Base-by-base conservation (phyloP, 2,113 vertebrate species). In the Mohoua ochrocephala region DNA sequence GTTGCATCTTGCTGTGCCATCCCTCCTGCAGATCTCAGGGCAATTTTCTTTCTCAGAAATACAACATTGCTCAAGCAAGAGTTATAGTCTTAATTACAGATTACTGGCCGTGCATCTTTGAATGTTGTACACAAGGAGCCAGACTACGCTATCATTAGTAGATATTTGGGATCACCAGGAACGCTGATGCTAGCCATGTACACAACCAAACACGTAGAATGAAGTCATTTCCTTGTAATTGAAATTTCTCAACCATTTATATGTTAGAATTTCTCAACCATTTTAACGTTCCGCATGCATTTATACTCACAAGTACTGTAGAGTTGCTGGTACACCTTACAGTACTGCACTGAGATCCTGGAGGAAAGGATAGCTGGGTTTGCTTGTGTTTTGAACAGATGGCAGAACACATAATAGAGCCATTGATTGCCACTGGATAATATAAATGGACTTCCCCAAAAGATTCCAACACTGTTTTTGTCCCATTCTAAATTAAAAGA, bases 261-360 rank as follows among this genome's bases (percentile, higher is more conserved):
- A 20, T 28, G 8, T 50, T 60, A 35, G 42, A 57, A 35, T 42
- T 71, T 47, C 47, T 70, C 77, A 41, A 15, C 10, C 21, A 20
- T 49, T 69, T 79, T 49, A 76, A 33, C 0, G 1, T 76, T 77
- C 41, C 54, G 28, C 39, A 16, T 2, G 0, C 27, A 15, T 54
- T 63, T 90, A 39, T 63, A 64, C 20, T 54, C 21, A 2, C 0
- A 0, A 47, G 26, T 54, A 24, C 26, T 52, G 6, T 2, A 56
- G 30, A 68, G 31, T 24, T 74, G 9, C 33, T 87, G 45, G 21
- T 88, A 64, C 31, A 44, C 13, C 20, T 69, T n/a, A 52, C 22
- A 17, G 60, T 31, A 31, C 37, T 65, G 37, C 41, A 56, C 35
- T 42, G 63, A 92, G 10, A 53, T 49, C 76, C 31, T 88, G 41